Evolutionary conservation across 92 coral and sea anemone genomes (phyloP).

Genomic region (Zoanthus sansibaricus): DNA sequence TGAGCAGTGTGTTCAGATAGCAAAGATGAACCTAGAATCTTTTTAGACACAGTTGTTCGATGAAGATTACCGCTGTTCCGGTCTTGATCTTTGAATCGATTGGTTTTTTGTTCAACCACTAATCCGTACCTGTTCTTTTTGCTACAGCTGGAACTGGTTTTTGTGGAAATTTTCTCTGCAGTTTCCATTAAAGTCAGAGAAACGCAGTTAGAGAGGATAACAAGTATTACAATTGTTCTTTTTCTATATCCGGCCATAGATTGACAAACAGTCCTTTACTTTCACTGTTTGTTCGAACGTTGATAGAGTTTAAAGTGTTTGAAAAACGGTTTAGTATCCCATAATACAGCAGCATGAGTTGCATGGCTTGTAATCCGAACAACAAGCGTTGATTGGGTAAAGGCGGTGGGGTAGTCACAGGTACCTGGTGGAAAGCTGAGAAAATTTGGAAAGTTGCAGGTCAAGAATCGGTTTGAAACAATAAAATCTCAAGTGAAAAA

Average conservation of each 20-base stretch:
- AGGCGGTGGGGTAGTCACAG: neutral
- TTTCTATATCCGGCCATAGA: constrained; percentile 17
- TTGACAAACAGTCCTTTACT: neutral
- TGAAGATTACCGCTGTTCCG: neutral
- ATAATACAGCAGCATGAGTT: constrained; percentile 7
- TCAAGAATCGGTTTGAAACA: neutral
- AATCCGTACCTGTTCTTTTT: neutral
- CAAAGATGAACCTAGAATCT: neutral
- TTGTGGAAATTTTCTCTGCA: neutral
- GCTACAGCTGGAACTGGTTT: constrained; percentile 3
- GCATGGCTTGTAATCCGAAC: neutral
- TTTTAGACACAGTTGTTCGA: neutral
- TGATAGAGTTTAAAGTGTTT: neutral
- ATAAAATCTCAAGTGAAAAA: neutral
- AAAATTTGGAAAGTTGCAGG: neutral
- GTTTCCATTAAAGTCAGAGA: neutral
- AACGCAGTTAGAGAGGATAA: neutral
- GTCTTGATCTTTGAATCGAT: neutral
- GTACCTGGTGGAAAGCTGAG: constrained; percentile 20
- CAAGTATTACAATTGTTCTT: neutral
- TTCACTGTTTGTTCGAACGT: neutral
- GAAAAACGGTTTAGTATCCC: neutral
- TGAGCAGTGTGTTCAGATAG: neutral
- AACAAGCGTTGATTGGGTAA: constrained; percentile 12
- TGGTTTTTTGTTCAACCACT: neutral